These are phyloP conservation scores for Eilema sororculum DNA, from an alignment of 2,888 invertebrate genomes.

Conservation along the genomic window DNA sequence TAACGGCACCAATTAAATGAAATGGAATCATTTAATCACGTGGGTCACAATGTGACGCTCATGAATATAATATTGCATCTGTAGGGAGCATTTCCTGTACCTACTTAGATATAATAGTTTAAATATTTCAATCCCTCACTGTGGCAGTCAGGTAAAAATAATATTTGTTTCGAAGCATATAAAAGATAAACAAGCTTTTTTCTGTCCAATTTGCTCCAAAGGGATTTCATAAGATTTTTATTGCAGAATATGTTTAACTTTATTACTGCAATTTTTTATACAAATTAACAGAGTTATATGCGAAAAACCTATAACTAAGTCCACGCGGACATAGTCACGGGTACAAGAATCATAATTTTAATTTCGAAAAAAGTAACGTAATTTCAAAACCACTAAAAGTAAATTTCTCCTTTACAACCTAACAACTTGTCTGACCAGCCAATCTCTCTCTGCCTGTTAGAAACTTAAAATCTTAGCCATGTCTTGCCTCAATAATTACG, in stretches of 20 bases:
- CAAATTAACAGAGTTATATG: too few species aligned
- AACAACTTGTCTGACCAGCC: neutral
- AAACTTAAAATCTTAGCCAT: conserved; percentile 17
- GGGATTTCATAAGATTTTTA: too few species aligned
- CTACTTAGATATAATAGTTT: neutral
- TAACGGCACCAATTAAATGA: neutral
- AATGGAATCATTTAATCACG: conserved; percentile 4
- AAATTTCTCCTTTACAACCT: neutral
- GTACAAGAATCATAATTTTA: neutral
- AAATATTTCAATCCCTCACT: neutral
- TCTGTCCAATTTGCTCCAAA: too few species aligned
- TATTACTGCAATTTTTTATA: too few species aligned
- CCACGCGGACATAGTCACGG: too few species aligned
- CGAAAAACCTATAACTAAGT: too few species aligned
- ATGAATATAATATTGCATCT: neutral
- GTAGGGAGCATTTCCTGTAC: neutral
- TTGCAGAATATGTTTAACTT: too few species aligned
- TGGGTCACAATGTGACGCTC: neutral
- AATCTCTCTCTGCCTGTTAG: neutral
- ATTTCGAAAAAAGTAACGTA: neutral
- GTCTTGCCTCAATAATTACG: conserved; percentile 23
- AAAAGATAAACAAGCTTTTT: too few species aligned
- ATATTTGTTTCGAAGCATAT: too few species aligned
- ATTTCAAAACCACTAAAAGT: neutral
- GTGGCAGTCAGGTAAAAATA: too few species aligned